Conservation (phyloP, 2,797 vertebrate genomes). For the Phrynocephalus forsythii region DNA sequence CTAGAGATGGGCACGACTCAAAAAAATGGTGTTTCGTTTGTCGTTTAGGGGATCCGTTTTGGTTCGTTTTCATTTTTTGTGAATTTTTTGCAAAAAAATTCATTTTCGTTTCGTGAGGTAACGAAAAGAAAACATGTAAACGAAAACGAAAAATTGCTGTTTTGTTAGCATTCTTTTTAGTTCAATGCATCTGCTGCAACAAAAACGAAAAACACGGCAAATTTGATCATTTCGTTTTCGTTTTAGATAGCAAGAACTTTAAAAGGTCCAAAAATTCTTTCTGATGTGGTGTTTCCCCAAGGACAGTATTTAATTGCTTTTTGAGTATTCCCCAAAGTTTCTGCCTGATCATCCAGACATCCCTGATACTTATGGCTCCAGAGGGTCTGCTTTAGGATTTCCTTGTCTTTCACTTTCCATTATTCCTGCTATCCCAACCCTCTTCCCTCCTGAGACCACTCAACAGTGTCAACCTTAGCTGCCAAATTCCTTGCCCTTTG, state of each 20-base stretch:
- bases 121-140: no score
- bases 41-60: no score
- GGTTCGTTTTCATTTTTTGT: no score
- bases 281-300: conserved; percentile 29
- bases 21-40: no score
- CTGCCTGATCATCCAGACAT: conserved; percentile 47
- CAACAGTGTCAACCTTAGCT: conserved; percentile 42
- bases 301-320: conserved; percentile 69
- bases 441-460: conserved; percentile 41
- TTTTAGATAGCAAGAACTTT: conserved; percentile 45
- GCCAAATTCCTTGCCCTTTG: conserved; percentile 45
- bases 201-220: no score
- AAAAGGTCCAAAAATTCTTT: conserved; percentile 38
- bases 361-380: conserved; percentile 54
- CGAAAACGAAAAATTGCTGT: no score
- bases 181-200: no score
- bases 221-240: no score
- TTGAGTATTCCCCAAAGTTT: conserved; percentile 42
- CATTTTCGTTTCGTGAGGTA: no score
- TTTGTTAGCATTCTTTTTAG: no score
- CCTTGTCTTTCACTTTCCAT: conserved; percentile 70
- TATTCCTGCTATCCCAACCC: conserved; percentile 49
- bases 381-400: conserved; percentile 48
- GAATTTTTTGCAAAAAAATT: no score
- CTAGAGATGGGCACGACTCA: no score